Evolutionary conservation across 2,113 vertebrate genomes (phyloP).

Genomic region (Cottus gobio): DNA sequence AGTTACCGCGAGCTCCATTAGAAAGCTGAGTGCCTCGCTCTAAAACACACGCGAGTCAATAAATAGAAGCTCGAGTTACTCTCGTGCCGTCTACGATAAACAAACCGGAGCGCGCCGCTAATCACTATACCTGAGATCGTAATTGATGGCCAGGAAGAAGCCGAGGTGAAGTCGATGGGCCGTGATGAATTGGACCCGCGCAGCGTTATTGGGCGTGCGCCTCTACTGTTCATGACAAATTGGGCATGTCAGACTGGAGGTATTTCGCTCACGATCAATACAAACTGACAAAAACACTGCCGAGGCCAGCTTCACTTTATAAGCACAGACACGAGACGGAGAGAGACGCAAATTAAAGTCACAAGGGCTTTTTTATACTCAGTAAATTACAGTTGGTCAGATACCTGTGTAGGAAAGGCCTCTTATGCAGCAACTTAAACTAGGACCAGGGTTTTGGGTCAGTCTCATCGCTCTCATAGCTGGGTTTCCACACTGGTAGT

Average conservation of each 20-base stretch:
- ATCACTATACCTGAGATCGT: slow-evolving; percentile 44
- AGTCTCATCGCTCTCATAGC: too few species aligned
- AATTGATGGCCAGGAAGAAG: slow-evolving; percentile 63
- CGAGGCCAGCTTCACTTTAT: slow-evolving; percentile 26
- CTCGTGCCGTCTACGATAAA: slow-evolving; percentile 26
- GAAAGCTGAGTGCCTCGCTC: slow-evolving; percentile 2
- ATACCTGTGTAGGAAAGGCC: neutral
- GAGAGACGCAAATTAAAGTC: neutral
- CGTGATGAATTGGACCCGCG: slow-evolving; percentile 62
- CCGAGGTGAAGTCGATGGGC: slow-evolving; percentile 65
- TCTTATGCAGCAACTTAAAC: too few species aligned
- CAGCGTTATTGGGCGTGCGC: slow-evolving; percentile 52
- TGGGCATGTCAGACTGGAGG: slow-evolving; percentile 52
- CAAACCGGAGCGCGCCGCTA: slow-evolving; percentile 21
- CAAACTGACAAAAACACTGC: slow-evolving; percentile 47
- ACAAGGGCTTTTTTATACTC: neutral
- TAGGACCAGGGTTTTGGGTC: too few species aligned
- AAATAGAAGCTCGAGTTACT: slow-evolving; percentile 21
- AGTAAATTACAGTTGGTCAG: neutral
- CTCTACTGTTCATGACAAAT: slow-evolving; percentile 66
- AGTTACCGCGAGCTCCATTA: neutral
- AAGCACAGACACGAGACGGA: slow-evolving; percentile 28
- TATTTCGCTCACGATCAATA: slow-evolving; percentile 71
- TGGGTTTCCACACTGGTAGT: neutral
- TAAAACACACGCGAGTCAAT: slow-evolving; percentile 24